Base-by-base conservation (phyloP, 1,140 invertebrate species). In the Dysdera silvatica region DNA sequence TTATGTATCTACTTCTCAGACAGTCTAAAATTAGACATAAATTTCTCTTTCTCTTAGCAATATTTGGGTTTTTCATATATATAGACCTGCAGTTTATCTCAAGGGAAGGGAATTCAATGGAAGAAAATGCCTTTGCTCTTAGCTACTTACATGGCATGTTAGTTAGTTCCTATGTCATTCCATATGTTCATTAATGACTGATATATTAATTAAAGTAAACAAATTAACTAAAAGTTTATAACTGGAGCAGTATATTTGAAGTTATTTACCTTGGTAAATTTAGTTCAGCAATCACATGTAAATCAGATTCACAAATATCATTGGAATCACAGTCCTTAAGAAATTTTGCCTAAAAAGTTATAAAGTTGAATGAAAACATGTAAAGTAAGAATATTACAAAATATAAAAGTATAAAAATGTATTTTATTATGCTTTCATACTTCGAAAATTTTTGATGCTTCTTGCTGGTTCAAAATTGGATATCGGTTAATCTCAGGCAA, bases 281-380 rank as follows among this genome's bases (percentile, higher is more conserved):
- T 20, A 89, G 75, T 56, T 78, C 76, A 10, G 86, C 84, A n/a
- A 79, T 74, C 0, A 94, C 74, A 57, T 81, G 75, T n/a, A 96
- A 74, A 71, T 93, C 82, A 74, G 91, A 95, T 69, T 90, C 83
- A 74, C 94, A 97, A 24, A 89, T 80, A 70, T 93, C 89, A 73
- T 96, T 90, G 0, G 82, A 77, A 7, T 91, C 93, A 73, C 93
- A 98, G 71, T 96, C 90, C 76, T 95, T 95, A 54, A 91, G 83
- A 78, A 98, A 95, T 24, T 84, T 86, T 3, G 88, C 91, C 70
- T 77, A 41, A n/a, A 68, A 26, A 40, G 7, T 16, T 41, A 31
- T 52, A 37, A 49, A 66, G 33, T 5, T 45, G 33, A 14, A 33
- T 29, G 28, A 51, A 49, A 56, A n/a, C 53, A 65, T n/a, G n/a